Conservation (phyloP, 2,113 vertebrate genomes). For the Monarcha castaneiventris region DNA sequence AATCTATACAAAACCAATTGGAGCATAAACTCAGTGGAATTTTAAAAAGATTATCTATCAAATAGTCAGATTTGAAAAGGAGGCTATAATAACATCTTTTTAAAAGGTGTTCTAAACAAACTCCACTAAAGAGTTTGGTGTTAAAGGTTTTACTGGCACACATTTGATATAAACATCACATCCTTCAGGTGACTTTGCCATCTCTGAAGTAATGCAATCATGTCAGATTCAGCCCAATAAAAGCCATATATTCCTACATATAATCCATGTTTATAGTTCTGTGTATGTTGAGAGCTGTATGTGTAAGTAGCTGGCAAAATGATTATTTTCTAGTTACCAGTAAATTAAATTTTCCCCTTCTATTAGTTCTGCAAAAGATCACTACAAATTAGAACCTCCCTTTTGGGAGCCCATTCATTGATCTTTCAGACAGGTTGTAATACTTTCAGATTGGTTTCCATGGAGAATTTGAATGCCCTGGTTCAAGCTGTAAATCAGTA, state of each 20-base stretch:
- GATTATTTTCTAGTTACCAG: not conserved
- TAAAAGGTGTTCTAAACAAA: not conserved
- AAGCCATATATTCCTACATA: not conserved
- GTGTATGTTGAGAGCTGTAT: not conserved
- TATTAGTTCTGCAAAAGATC: slow-evolving; percentile 43
- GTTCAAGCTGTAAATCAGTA: not conserved
- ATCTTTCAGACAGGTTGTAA: not conserved
- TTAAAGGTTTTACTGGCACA: not conserved
- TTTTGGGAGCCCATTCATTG: slow-evolving; percentile 18
- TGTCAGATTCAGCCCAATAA: not conserved
- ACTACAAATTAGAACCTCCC: not conserved
- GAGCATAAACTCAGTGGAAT: not conserved
- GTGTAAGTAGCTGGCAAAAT: not conserved
- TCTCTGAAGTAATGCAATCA: not conserved
- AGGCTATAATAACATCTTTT: not conserved
- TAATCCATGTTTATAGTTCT: not conserved
- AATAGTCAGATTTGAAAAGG: not conserved
- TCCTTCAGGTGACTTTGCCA: not conserved
- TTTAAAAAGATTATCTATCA: not conserved
- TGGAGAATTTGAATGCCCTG: not conserved
- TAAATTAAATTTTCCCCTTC: slow-evolving; percentile 30
- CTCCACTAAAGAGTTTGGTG: not conserved
- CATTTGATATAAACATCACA: not conserved
- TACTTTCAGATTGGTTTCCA: slow-evolving; percentile 33
- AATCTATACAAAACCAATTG: slow-evolving; percentile 7